Evolutionary conservation across 2,888 invertebrate genomes (phyloP).

Genomic region (Lacanobia wlatinum): DNA sequence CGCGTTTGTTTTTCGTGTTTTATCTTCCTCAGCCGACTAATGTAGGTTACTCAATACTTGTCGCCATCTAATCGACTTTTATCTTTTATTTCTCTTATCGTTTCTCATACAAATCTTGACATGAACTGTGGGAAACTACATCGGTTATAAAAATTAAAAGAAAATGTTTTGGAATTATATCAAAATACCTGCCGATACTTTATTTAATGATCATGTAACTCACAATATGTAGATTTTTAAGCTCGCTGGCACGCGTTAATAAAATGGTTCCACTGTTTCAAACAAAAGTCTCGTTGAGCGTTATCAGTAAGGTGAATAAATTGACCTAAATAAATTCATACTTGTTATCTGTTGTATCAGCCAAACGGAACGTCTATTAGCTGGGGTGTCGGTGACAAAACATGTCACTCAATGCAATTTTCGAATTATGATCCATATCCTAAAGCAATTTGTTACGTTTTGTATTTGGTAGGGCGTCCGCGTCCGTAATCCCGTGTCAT

Average conservation of each 20-base stretch:
- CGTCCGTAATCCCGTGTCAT: conserved; percentile 27
- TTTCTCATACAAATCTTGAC: conserved; percentile 10
- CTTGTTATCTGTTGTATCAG: conserved; percentile 39
- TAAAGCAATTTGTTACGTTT: conserved; percentile 58
- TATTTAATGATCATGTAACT: background rate
- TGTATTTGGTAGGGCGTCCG: conserved; percentile 29
- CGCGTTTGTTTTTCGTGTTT: conserved; percentile 2
- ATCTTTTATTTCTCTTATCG: conserved; percentile 22
- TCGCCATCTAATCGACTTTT: conserved; percentile 25
- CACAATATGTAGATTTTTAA: background rate
- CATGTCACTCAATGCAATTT: conserved; percentile 51
- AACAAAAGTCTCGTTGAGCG: conserved; percentile 28
- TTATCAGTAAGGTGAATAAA: conserved; percentile 46
- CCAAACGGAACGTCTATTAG: conserved; percentile 10
- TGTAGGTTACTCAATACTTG: conserved; percentile 9
- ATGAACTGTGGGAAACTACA: background rate
- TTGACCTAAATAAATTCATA: conserved; percentile 49
- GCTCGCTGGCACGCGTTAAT: background rate
- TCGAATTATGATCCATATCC: conserved; percentile 54
- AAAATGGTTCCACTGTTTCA: conserved; percentile 22
- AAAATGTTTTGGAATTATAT: background rate
- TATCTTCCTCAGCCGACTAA: conserved; percentile 14
- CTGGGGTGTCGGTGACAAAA: conserved; percentile 45
- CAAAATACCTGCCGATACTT: background rate
- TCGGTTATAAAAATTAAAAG: background rate